Evolutionary conservation across 2,888 invertebrate genomes (phyloP), one percentile per base, ranked within the genome.

Genomic region (Yponomeuta evonymella): DNA sequence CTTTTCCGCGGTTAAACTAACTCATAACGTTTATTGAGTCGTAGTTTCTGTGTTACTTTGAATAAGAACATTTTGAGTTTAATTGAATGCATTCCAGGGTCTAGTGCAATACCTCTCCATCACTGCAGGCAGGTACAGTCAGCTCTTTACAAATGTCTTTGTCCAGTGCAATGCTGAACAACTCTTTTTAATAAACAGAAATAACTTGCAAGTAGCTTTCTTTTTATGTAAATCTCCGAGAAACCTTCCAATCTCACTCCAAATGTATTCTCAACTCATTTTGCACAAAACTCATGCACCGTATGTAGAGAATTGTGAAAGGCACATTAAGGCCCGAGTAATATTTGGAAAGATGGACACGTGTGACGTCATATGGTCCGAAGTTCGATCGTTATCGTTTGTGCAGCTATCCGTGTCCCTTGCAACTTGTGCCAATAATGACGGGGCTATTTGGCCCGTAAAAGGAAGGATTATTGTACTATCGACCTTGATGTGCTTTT

Each of bases 331-430:
- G 51, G 12, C 15, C 51, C 6, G 51, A 58, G 15, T 58, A 58
- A 58, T 58, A 58, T 58, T 58, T 58, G 51, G 51, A 58, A 58
- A 58, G 51, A 58, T 58, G 51, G 51, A 15, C 51, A 58, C 51
- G 51, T 58, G 51, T 12, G 15, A 58, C 51, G 51, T 58, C 51
- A 58, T 58, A 9, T 58, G 51, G 51, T 12, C 15, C 51, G 15
- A 15, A 58, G 51, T 58, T 58, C 51, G 51, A 58, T 58, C 51
- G 51, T 58, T 58, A 58, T 58, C 51, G 51, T 58, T 58, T 58
- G 51, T 58, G 51, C 51, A 58, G 51, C 51, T 15, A 15, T 15
- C 15, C 15, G 51, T 58, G 15, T 3, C 51, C 15, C 51, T 12
- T 58, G 51, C 51, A 58, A 58, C 51, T 58, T 58, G 15, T 58